A percentile compares a stretch with the other conserved stretches of the same genome.
Conservation (phyloP, 2,797 vertebrate genomes). For the Myotis myotis region DNA sequence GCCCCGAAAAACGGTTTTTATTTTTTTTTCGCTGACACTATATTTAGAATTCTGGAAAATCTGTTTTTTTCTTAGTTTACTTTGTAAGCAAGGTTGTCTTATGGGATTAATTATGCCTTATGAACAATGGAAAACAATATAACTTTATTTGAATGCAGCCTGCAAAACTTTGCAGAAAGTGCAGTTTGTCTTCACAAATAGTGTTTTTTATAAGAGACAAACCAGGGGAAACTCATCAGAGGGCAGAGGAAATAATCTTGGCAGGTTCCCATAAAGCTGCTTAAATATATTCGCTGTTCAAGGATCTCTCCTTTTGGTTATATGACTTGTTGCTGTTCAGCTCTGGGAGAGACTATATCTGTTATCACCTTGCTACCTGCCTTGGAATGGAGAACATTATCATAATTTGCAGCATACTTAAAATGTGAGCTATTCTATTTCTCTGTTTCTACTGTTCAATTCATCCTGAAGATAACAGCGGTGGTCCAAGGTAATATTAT, state of each 20-base stretch:
- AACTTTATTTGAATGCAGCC: slow-evolving; percentile 57
- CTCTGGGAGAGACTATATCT: not conserved
- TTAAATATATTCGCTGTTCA: slow-evolving; percentile 23
- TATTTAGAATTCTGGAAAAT: slow-evolving; percentile 68
- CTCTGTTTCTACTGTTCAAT: not conserved
- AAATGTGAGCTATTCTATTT: not conserved
- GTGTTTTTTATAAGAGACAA: slow-evolving; percentile 34
- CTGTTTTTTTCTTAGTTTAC: slow-evolving; percentile 70
- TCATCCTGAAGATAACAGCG: slow-evolving; percentile 39
- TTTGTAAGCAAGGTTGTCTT: slow-evolving; percentile 71
- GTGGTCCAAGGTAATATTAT: not conserved
- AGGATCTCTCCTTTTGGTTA: slow-evolving; percentile 10
- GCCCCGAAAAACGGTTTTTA: slow-evolving; percentile 40
- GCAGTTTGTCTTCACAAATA: slow-evolving; percentile 55
- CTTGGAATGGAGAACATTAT: slow-evolving; percentile 26
- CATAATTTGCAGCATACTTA: not conserved
- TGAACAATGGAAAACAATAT: slow-evolving; percentile 68
- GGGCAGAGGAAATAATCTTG: slow-evolving; percentile 44
- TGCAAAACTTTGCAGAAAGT: slow-evolving; percentile 54
- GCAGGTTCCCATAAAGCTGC: not conserved
- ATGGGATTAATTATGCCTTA: slow-evolving; percentile 74
- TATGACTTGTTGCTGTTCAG: slow-evolving; percentile 13
- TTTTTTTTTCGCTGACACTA: slow-evolving; percentile 24
- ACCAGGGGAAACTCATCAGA: slow-evolving; percentile 18
- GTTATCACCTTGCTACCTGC: not conserved